Conservation (phyloP, 2,888 invertebrate genomes). For the Biston stratarius region DNA sequence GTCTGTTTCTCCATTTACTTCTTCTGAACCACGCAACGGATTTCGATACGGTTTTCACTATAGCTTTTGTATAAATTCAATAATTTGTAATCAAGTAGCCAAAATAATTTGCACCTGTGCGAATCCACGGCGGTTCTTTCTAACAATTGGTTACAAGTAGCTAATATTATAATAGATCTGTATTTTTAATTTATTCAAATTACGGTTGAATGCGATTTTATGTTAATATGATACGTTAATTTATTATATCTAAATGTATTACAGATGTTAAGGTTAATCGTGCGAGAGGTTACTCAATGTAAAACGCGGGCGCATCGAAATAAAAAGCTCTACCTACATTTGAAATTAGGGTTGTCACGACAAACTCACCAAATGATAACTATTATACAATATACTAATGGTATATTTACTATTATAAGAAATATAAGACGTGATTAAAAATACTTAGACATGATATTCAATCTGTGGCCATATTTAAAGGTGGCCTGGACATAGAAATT, state of each 20-base stretch:
- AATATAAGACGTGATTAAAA: not conserved
- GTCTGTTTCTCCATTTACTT: too few species aligned
- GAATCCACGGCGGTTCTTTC: too few species aligned
- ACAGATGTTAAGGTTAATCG: constrained; percentile 63
- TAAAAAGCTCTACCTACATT: constrained; percentile 73
- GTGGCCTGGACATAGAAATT: too few species aligned
- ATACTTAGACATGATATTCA: not conserved
- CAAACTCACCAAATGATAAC: not conserved
- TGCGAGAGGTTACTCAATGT: constrained; percentile 57
- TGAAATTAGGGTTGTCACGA: constrained; percentile 31
- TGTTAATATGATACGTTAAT: constrained; percentile 44
- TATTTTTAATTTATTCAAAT: constrained; percentile 45
- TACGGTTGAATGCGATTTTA: constrained; percentile 36
- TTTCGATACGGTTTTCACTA: too few species aligned
- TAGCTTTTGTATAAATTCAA: too few species aligned
- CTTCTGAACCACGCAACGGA: too few species aligned
- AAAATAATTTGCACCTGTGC: too few species aligned
- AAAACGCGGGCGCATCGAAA: constrained; percentile 61
- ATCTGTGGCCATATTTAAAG: too few species aligned
- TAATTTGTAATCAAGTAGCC: too few species aligned
- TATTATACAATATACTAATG: too few species aligned
- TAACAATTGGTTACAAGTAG: too few species aligned
- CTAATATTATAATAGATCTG: constrained; percentile 4
- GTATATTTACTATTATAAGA: too few species aligned
- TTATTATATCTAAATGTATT: constrained; percentile 33